Evolutionary conservation across 2,888 invertebrate genomes (phyloP).

Genomic region (Drosophila greeni): DNA sequence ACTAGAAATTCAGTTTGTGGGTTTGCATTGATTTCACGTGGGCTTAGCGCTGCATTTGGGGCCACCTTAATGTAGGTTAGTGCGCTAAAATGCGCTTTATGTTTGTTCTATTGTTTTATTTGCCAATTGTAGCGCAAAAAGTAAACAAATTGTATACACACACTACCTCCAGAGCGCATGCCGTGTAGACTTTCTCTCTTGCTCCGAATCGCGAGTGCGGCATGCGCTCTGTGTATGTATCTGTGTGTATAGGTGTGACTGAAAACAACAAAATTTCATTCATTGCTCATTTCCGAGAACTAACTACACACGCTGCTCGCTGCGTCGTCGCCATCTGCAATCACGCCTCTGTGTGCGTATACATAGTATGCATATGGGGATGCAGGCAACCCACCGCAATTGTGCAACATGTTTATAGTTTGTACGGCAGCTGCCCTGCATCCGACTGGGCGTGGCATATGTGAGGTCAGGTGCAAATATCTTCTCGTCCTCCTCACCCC

Average conservation of each 20-base stretch:
- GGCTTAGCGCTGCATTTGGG: constrained; percentile 32
- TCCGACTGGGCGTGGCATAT: constrained; percentile 28
- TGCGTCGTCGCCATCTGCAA: constrained; percentile 54
- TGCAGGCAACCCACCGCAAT: constrained; percentile 9
- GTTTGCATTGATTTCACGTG: constrained; percentile 43
- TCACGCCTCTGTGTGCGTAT: constrained; percentile 31
- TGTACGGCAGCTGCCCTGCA: constrained; percentile 13
- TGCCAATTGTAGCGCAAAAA: constrained; percentile 52
- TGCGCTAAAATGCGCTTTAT: constrained; percentile 21
- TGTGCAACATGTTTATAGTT: constrained; percentile 32
- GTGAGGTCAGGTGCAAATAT: constrained; percentile 21
- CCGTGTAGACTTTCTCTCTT: constrained; percentile 70
- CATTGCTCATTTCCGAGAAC: constrained; percentile 71
- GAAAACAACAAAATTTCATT: constrained; percentile 74
- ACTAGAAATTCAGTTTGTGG: constrained; percentile 54
- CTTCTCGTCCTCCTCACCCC: not conserved
- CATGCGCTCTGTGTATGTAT: constrained; percentile 22
- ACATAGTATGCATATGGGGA: constrained; percentile 13
- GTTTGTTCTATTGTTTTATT: constrained; percentile 32
- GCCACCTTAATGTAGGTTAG: constrained; percentile 63
- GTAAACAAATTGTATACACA: constrained; percentile 58
- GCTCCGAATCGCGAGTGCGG: constrained; percentile 35
- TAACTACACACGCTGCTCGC: constrained; percentile 51
- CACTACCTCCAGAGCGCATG: constrained; percentile 55
- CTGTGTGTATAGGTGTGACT: constrained; percentile 40